A percentile compares a stretch with the other conserved stretches of the same genome.
phyloP scores from a whole-genome alignment of 2,888 invertebrate genomes.

The Aradus depressus region DNA sequence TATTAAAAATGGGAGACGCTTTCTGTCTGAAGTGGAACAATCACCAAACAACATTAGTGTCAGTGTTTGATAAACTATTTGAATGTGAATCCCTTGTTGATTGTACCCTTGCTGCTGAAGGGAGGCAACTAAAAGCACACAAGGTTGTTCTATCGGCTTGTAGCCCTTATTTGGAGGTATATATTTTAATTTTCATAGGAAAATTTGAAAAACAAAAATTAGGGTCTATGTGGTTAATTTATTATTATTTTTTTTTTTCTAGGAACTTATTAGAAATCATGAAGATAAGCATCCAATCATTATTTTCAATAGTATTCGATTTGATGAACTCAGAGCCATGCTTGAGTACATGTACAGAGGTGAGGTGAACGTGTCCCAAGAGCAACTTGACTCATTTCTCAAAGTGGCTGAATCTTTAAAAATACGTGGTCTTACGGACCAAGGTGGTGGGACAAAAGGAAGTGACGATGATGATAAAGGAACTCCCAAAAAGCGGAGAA shows the following conservation, averaged over 20 bases:
- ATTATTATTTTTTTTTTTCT: slow-evolving; percentile 1
- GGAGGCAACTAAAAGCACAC: slow-evolving; percentile 82
- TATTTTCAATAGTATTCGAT: slow-evolving; percentile 84
- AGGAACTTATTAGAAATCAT: slow-evolving; percentile 23
- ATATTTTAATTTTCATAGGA: background rate
- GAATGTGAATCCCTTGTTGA: slow-evolving; percentile 86
- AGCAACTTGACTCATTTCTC: slow-evolving; percentile 70
- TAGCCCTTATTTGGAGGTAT: slow-evolving; percentile 40
- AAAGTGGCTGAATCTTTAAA: slow-evolving; percentile 24
- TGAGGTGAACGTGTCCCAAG: slow-evolving; percentile 85
- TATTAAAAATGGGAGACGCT: slow-evolving; percentile 45
- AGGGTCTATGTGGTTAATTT: too few relatives aligned
- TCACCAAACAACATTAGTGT: slow-evolving; percentile 83
- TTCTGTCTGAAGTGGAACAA: slow-evolving; percentile 92
- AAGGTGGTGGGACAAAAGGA: slow-evolving; percentile 20
- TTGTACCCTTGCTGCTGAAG: slow-evolving; percentile 87
- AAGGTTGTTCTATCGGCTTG: slow-evolving; percentile 84
- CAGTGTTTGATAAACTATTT: slow-evolving; percentile 81
- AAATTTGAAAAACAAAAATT: background rate
- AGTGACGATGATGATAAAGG: slow-evolving; percentile 6
- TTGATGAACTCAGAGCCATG: slow-evolving; percentile 80
- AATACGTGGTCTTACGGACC: slow-evolving; percentile 25
- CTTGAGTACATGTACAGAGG: slow-evolving; percentile 92
- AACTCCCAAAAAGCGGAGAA: background rate
- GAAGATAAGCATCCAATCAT: slow-evolving; percentile 61